Base-by-base conservation (phyloP, 2,113 vertebrate species). In the Gasterosteus aculeatus region DNA sequence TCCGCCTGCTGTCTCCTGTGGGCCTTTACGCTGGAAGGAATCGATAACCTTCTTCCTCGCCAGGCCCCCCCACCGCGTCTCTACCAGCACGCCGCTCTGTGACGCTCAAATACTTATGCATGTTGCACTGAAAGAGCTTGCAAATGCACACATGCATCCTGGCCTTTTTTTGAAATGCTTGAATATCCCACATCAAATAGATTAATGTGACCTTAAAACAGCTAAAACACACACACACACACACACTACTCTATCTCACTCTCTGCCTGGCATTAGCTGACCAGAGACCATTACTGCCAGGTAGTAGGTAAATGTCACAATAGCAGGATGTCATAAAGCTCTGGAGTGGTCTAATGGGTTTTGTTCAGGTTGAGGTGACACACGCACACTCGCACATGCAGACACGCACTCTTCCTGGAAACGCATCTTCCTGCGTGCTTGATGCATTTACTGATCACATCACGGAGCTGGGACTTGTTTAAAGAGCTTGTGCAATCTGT, bases 321-420 rank as follows among this genome's bases (percentile, higher is more conserved):
- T 87, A 87, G 86, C 91, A 91, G 92, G 82, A 93, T 91, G 89
- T 91, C 89, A 85, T 92, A 93, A 91, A 92, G 90, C 87, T 91
- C 81, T 92, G 89, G 88, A 92, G 91, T 91, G 84, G 84, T 88
- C 87, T 92, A 93, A 92, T 92, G 91, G 89, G 86, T 91, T 93
- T 92, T 93, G 91, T 92, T 92, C 91, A 89, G 91, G 91, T 91
- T 92, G 90, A 93, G 85, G 85, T 92, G 89, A 91, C 84, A 89
- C 89, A 86, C 51, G 82, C 85, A 81, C 82, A 79, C 57, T 44
- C 65, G 4, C 22, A 46, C 74, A 65, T 18, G 66, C 66, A 77
- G 51, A 69, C 85, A 80, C 62, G 2, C 44, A 39, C 80, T 85
- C 75, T 89, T 87, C 85, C 83, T 85, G 85, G 87, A 92, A 92